A percentile compares a stretch with the other conserved stretches of the same genome.
These are phyloP conservation scores for Stenichneumon culpator DNA, from an alignment of 2,888 invertebrate genomes.

Conservation along the genomic window DNA sequence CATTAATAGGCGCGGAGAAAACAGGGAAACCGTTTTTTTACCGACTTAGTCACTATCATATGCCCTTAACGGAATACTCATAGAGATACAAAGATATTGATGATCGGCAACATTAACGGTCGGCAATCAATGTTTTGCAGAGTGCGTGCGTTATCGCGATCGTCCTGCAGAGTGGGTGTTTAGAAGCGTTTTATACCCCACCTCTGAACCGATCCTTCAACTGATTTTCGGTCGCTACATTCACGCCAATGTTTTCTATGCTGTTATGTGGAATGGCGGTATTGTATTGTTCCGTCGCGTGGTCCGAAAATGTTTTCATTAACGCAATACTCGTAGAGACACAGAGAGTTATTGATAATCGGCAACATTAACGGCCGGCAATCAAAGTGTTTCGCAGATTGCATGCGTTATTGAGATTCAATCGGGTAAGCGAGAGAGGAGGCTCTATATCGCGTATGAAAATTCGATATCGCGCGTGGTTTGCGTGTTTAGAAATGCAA, in stretches of 20 bases:
- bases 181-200: neutral
- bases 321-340: conserved; percentile 11
- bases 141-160: too few species aligned
- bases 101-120: too few species aligned
- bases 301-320: conserved; percentile 52
- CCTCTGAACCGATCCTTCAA: neutral
- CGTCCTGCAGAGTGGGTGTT: neutral
- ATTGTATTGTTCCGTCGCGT: conserved; percentile 47
- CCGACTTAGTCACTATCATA: too few species aligned
- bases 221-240: neutral
- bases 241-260: neutral
- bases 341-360: neutral
- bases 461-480: conserved; percentile 18
- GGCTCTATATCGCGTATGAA: neutral
- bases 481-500: conserved; percentile 39
- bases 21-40: too few species aligned
- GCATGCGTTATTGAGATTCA: neutral
- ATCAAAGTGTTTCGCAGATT: neutral
- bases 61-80: too few species aligned
- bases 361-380: neutral
- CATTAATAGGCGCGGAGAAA: too few species aligned
- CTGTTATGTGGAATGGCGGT: conserved; percentile 32
- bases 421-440: neutral
- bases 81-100: too few species aligned
- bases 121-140: too few species aligned